A percentile compares a stretch with the other conserved stretches of the same genome.
Conservation (phyloP, 2,113 vertebrate genomes). For the Delphinus delphis region DNA sequence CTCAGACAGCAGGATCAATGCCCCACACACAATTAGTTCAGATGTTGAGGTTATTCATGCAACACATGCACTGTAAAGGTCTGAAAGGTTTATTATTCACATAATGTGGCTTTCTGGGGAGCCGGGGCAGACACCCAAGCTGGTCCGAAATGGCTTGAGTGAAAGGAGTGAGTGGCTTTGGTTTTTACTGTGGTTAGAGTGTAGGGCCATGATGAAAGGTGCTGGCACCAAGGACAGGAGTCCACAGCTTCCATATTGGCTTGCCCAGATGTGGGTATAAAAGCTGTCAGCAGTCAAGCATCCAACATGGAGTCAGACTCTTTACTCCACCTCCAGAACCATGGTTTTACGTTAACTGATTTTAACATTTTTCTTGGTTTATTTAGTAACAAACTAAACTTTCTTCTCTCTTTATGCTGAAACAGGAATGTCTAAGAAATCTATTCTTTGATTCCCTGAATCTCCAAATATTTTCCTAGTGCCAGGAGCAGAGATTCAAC, state of each 20-base stretch:
- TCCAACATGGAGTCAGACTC: background rate
- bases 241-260: background rate
- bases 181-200: background rate
- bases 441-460: background rate
- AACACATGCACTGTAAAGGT: background rate
- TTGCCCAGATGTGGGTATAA: background rate
- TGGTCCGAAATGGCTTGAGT: background rate
- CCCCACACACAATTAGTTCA: background rate
- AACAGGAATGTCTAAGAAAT: background rate
- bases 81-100: background rate
- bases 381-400: background rate
- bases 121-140: background rate
- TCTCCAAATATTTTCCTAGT: background rate
- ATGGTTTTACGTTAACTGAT: background rate
- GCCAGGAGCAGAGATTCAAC: background rate
- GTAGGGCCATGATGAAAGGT: background rate
- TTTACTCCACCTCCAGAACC: background rate
- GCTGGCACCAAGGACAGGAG: background rate
- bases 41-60: background rate
- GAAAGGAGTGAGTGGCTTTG: background rate
- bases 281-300: background rate
- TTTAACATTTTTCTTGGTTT: background rate
- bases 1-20: background rate
- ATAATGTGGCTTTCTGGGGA: background rate
- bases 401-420: background rate